Evolutionary conservation across 2,113 vertebrate species (phyloP), one percentile per base, ranked within the genome.

Genomic region (Pao palembangensis): DNA sequence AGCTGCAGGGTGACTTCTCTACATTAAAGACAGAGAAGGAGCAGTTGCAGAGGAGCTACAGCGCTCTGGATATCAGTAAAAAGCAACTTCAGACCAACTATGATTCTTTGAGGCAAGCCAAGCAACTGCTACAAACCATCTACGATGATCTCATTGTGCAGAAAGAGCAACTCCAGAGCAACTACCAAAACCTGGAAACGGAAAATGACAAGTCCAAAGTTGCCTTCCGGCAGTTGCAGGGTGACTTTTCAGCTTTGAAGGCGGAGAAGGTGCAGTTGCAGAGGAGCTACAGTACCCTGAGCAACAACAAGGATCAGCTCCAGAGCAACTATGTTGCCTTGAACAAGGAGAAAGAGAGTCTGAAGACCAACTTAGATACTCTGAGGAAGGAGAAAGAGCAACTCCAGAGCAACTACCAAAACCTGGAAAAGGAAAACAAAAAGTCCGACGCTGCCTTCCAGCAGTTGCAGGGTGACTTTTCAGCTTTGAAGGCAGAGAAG

Each of bases 241-340:
- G 34, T 10, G 69, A 69, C 46, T 73, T 38, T 15, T 51, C 50
- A 48, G 52, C 17, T 0, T 17, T 81, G 31, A 55, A 48, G n/a
- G 69, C 1, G 0, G 41, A 67, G 12, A 72, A 17, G 17, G 68
- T 67, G 5, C 48, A 64, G 55, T 7, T 81, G 55, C 50, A 73
- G 44, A 55, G 6, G 8, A 58, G 10, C 42, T 54, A 41, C 17
- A 6, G n/a, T 0, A 25, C 1, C 11, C 8, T 69, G 21, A 72
- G 4, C 5, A 11, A 0, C 0, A 60, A 17, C 8, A 38, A 25
- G 11, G 6, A 8, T 18, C 23, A 21, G 0, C 58, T 49, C 51
- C 18, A 73, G 31, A 50, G 0, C 23, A 55, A 42, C 21, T 74
- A 60, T 46, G 48, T 0, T 5, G 54, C 58, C 8, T 5, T 74